Conservation (phyloP, 2,888 invertebrate genomes). For the Acleris literana region DNA sequence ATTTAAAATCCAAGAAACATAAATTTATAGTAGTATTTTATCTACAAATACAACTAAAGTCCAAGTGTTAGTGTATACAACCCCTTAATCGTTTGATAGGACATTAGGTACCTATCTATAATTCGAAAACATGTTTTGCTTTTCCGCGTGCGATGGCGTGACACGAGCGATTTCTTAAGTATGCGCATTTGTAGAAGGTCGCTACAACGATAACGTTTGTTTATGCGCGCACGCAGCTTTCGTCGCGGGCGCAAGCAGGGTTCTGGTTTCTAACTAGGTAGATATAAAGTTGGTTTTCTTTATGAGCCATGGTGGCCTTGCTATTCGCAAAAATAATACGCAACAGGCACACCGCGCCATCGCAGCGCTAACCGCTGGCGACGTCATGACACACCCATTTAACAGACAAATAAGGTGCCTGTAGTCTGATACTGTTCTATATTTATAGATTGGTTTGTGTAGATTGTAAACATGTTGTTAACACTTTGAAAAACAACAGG, state of each 20-base stretch:
- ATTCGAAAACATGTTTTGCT: constrained; percentile 53
- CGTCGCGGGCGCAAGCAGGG: constrained; percentile 35
- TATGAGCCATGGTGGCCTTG: constrained; percentile 67
- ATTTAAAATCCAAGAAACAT: too few species aligned
- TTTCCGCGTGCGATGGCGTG: constrained; percentile 41
- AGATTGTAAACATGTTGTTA: constrained; percentile 30
- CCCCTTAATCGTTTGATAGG: constrained; percentile 14
- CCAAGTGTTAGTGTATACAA: background rate
- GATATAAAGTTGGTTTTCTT: constrained; percentile 53
- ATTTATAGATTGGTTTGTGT: constrained; percentile 36
- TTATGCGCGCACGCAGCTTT: constrained; percentile 51
- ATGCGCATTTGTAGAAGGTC: constrained; percentile 64
- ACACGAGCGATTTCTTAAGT: constrained; percentile 48
- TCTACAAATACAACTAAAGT: too few species aligned
- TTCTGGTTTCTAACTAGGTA: constrained; percentile 48
- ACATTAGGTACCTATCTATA: constrained; percentile 16
- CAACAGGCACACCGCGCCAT: constrained; percentile 61
- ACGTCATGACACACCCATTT: constrained; percentile 81
- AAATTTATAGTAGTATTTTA: too few species aligned
- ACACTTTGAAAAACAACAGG: background rate
- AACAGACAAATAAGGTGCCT: constrained; percentile 70
- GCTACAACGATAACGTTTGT: constrained; percentile 58
- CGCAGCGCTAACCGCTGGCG: constrained; percentile 57
- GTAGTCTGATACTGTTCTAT: constrained; percentile 57
- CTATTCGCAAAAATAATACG: constrained; percentile 69